phyloP scores from a whole-genome alignment of 2,113 vertebrate species.

The Megalops atlanticus region DNA sequence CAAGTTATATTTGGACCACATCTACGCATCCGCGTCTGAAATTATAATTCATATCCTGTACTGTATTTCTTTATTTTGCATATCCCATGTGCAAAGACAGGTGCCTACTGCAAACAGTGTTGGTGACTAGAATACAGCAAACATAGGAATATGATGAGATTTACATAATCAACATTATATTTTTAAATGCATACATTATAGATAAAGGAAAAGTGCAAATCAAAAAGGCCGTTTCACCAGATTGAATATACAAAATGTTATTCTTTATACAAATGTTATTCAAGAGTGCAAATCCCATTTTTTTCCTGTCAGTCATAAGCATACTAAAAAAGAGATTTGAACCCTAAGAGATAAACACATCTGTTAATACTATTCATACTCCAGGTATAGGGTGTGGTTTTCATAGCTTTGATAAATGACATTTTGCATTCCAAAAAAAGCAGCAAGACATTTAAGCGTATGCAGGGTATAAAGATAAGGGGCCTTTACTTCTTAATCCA shows the following conservation, averaged over 20 bases:
- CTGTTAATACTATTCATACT: not conserved
- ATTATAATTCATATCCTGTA: too few species aligned
- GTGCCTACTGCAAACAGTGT: too few species aligned
- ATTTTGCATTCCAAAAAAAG: not conserved
- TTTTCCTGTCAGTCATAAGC: not conserved
- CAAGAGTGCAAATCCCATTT: not conserved
- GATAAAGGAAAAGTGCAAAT: too few species aligned
- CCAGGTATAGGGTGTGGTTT: not conserved
- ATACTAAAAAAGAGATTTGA: not conserved
- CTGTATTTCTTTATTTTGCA: too few species aligned
- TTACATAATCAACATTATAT: too few species aligned
- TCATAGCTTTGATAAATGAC: not conserved
- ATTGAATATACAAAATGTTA: too few species aligned
- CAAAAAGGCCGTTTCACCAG: too few species aligned
- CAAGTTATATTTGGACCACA: not conserved
- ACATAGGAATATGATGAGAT: too few species aligned
- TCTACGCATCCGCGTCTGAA: too few species aligned
- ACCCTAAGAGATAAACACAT: not conserved
- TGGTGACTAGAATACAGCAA: too few species aligned
- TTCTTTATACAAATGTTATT: not conserved
- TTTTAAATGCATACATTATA: too few species aligned
- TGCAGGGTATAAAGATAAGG: not conserved
- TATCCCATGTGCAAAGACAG: too few species aligned
- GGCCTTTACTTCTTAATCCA: not conserved
- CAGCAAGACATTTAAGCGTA: not conserved